Evolutionary conservation across 2,888 invertebrate species (phyloP).

Genomic region (Barypeithes pellucidus): DNA sequence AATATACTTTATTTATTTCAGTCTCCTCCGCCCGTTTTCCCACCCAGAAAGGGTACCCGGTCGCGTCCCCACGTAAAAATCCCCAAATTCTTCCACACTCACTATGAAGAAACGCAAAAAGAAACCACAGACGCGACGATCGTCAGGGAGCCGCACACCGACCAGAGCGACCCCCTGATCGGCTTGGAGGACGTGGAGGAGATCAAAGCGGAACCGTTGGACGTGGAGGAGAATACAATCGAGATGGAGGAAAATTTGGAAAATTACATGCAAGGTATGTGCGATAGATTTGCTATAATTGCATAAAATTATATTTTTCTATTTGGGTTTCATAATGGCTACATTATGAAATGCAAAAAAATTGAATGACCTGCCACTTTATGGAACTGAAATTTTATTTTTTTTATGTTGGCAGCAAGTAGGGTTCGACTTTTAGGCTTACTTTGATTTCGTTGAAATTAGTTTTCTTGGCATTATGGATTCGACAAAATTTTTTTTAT

Average conservation of each 20-base stretch:
- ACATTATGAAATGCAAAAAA: too few relatives aligned
- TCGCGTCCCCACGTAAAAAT: conserved; percentile 69
- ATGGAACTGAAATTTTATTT: too few relatives aligned
- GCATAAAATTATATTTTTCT: too few relatives aligned
- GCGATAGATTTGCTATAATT: too few relatives aligned
- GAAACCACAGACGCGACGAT: conserved; percentile 55
- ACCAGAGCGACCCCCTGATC: conserved; percentile 57
- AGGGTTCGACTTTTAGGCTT: too few relatives aligned
- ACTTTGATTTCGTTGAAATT: too few relatives aligned
- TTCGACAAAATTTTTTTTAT: too few relatives aligned
- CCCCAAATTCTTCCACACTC: conserved; percentile 66
- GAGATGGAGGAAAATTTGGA: conserved; percentile 60
- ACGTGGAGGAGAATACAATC: conserved; percentile 62
- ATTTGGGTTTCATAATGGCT: too few relatives aligned
- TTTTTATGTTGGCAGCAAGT: too few relatives aligned
- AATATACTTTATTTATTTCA: conserved; percentile 56
- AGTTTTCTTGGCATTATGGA: too few relatives aligned
- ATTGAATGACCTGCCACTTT: too few relatives aligned
- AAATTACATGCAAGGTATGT: conserved; percentile 54
- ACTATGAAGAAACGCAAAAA: conserved; percentile 52
- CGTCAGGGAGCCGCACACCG: conserved; percentile 56
- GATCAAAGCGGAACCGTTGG: conserved; percentile 68
- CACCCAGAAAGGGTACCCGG: conserved; percentile 67
- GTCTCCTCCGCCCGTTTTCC: conserved; percentile 65
- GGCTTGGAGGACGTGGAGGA: conserved; percentile 59